phyloP scores from a whole-genome alignment of 2,113 vertebrate genomes.

The Serinus canaria region DNA sequence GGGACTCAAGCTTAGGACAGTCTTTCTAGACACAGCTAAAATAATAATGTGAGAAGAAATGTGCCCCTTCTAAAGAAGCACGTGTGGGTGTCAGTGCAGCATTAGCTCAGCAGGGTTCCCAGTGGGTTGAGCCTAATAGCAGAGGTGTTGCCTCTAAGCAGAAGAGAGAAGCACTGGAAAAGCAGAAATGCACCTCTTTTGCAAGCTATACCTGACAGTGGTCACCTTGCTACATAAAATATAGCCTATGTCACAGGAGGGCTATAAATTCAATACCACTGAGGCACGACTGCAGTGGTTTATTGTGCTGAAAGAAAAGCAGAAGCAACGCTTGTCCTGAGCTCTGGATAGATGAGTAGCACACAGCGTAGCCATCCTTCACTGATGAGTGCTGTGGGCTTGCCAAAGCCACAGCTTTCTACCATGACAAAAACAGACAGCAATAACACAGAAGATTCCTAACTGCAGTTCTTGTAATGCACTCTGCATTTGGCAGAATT shows the following conservation, averaged over 20 bases:
- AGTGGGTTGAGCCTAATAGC: accelerated
- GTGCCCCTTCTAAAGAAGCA: background rate
- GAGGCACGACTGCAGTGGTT: background rate
- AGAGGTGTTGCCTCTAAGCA: background rate
- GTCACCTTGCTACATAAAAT: background rate
- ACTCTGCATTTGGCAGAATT: background rate
- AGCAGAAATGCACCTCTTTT: background rate
- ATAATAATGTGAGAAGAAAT: background rate
- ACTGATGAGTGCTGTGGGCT: background rate
- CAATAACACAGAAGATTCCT: background rate
- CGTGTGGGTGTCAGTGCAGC: background rate
- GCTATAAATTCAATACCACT: background rate
- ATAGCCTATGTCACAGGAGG: background rate
- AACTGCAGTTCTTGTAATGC: background rate
- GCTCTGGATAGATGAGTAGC: background rate
- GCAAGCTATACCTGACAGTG: background rate
- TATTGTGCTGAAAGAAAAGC: background rate
- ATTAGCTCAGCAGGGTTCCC: background rate
- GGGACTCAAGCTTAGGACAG: background rate
- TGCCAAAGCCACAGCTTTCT: background rate
- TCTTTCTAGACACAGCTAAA: background rate
- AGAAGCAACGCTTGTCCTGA: background rate
- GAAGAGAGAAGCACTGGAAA: background rate
- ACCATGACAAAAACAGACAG: background rate
- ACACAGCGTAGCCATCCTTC: background rate